Percentiles rank a stretch among this genome's conserved stretches.
Conservation (phyloP, 2,113 vertebrate genomes). For the Hucho hucho region DNA sequence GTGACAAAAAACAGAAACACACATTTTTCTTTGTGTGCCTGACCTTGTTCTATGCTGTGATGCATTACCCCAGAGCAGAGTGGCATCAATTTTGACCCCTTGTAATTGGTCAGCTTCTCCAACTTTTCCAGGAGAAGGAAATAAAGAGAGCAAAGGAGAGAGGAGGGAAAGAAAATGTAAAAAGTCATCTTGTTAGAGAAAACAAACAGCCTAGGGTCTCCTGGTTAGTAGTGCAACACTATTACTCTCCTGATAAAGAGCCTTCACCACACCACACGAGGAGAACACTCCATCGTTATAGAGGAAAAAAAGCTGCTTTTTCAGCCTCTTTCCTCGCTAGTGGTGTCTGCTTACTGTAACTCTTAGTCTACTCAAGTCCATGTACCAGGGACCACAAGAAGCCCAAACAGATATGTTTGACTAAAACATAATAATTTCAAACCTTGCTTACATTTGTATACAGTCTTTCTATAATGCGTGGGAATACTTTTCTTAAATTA, state of each 20-base stretch:
- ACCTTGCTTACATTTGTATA: too few species aligned
- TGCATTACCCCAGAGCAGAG: too few species aligned
- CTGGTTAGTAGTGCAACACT: constrained; percentile 49
- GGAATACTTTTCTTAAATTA: too few species aligned
- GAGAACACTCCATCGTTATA: constrained; percentile 32
- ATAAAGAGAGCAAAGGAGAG: background rate
- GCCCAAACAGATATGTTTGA: too few species aligned
- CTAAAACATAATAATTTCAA: too few species aligned
- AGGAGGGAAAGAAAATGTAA: background rate
- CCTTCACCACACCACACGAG: constrained; percentile 34
- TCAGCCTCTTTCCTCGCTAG: background rate
- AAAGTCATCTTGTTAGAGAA: constrained; percentile 51
- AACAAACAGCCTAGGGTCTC: constrained; percentile 53
- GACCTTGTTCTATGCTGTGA: too few species aligned
- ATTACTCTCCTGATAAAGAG: constrained; percentile 55
- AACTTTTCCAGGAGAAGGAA: background rate
- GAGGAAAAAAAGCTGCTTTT: background rate
- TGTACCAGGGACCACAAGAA: background rate
- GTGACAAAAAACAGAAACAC: too few species aligned
- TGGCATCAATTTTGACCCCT: too few species aligned
- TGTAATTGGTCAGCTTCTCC: too few species aligned
- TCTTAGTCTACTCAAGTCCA: too few species aligned
- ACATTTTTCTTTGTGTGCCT: too few species aligned
- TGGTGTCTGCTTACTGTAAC: background rate
- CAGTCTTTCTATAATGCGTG: too few species aligned